These are phyloP conservation scores for Thaumatotibia leucotreta DNA, from an alignment of 1,140 invertebrate genomes.

Conservation along the genomic window DNA sequence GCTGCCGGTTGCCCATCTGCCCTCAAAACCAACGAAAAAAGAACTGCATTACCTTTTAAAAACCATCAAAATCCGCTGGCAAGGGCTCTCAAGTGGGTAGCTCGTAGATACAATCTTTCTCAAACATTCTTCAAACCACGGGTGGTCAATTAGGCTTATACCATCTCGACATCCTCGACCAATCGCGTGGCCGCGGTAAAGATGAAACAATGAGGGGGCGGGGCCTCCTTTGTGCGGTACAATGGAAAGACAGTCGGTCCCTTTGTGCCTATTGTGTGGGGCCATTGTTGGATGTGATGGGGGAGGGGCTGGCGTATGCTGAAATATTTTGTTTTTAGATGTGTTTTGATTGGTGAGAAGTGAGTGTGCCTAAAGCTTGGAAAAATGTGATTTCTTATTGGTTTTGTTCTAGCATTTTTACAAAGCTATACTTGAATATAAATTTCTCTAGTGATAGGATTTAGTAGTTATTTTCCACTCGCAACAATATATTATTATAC, in stretches of 20 bases:
- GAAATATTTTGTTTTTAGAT: not conserved
- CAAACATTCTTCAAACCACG: constrained; percentile 38
- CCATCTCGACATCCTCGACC: constrained; percentile 38
- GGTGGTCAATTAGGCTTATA: constrained; percentile 44
- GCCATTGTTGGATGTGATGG: constrained; percentile 41
- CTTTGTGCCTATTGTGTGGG: constrained; percentile 46
- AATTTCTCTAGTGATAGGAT: too few relatives aligned
- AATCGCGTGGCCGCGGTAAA: constrained; percentile 32
- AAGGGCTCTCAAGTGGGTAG: constrained; percentile 33
- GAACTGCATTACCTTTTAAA: not conserved
- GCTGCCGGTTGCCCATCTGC: constrained; percentile 42
- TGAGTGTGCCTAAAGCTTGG: not conserved
- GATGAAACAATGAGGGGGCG: constrained; percentile 63
- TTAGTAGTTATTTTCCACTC: too few relatives aligned
- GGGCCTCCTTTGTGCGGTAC: constrained; percentile 50
- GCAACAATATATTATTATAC: too few relatives aligned
- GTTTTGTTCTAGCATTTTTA: not conserved
- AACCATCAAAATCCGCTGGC: constrained; percentile 13
- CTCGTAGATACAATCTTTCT: constrained; percentile 31
- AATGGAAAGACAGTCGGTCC: constrained; percentile 57
- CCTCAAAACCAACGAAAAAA: constrained; percentile 10
- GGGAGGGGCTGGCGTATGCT: not conserved
- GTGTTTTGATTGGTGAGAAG: constrained; percentile 16
- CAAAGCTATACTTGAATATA: too few relatives aligned
- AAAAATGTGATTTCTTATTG: not conserved